A percentile compares a stretch with the other conserved stretches of the same genome.
These are phyloP conservation scores for Rhodophaea formosa DNA, from an alignment of 2,888 invertebrate genomes.

Conservation along the genomic window DNA sequence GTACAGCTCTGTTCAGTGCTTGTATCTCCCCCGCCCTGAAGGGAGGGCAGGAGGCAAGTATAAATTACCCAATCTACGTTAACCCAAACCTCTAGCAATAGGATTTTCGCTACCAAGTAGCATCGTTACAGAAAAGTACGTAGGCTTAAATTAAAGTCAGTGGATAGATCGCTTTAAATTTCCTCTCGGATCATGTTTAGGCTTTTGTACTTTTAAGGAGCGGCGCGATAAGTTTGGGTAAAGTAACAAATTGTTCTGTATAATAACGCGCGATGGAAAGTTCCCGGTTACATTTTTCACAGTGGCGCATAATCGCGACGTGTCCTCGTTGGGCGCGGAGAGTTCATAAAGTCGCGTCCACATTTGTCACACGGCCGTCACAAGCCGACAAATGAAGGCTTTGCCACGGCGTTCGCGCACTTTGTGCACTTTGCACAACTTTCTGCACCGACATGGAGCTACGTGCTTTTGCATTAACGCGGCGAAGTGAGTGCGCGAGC, in stretches of 20 bases:
- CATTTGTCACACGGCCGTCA: conserved; percentile 80
- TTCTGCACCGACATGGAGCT: conserved; percentile 74
- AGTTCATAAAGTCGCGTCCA: conserved; percentile 69
- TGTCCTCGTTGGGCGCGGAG: conserved; percentile 48
- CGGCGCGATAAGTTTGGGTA: conserved; percentile 20
- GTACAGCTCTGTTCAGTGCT: conserved; percentile 60
- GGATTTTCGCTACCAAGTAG: conserved; percentile 68
- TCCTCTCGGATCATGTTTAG: conserved; percentile 32
- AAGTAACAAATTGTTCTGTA: conserved; percentile 35
- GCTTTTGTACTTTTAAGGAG: conserved; percentile 24
- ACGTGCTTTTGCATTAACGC: conserved; percentile 78
- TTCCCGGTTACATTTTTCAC: conserved; percentile 60
- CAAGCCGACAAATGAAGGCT: conserved; percentile 81
- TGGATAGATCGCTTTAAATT: conserved; percentile 54
- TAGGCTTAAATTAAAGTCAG: conserved; percentile 65
- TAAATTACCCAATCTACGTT: conserved; percentile 79
- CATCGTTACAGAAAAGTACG: conserved; percentile 68
- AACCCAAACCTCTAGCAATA: conserved; percentile 73
- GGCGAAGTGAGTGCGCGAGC: conserved; percentile 61
- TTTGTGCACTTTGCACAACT: conserved; percentile 78
- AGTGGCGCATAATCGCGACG: conserved; percentile 63
- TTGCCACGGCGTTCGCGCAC: conserved; percentile 73
- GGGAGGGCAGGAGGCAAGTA: conserved; percentile 68
- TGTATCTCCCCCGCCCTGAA: conserved; percentile 49
- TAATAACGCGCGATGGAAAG: conserved; percentile 41